Evolutionary conservation across 2,888 invertebrate species (phyloP), one percentile per base, ranked within the genome.

Genomic region (Drosophila affinis): DNA sequence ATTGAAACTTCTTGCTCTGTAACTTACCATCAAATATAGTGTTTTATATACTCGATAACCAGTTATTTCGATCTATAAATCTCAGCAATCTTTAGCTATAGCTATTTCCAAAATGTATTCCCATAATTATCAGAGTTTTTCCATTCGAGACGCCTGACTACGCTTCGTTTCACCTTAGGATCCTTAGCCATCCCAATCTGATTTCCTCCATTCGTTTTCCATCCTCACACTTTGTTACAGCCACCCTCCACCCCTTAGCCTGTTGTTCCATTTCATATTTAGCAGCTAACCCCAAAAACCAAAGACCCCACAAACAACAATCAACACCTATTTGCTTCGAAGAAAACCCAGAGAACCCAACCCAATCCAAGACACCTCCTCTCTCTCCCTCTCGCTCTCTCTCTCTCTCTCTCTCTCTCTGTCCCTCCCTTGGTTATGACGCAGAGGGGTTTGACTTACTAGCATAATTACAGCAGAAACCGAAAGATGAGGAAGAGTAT

Each of bases 321-420:
- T 85, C 87, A 84, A 72, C 85, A 75, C 76, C 87, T 79, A 21
- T 79, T 77, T 67, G 85, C 73, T 84, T 76, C 68, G 61, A 56
- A 32, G 51, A 48, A 56, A 67, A 61, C 21, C 21, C 46, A 54
- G 62, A 59, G 60, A 65, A 61, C 29, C 61, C 17, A 55, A 49
- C 54, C 47, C 24, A 72, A 24, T 61, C 79, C 75, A 21, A 21
- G 21, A 21, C 83, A 79, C 82, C 86, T 72, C 47, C 51, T 54
- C 29, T 55, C 34, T 59, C 58, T 65, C 52, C 9, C 34, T 39
- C 34, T 5, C 34, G n/a, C 51, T 55, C 34, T 59, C 58, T 65
- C 52, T 14, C 34, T 39, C 34, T 5, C 34, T 14, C 4, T 9
- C 32, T 12, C 3, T 32, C 3, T 3, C 32, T 32, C 34, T 39